Evolutionary conservation across 2,797 vertebrate species (phyloP).

Genomic region (Yasuhikotakia modesta): DNA sequence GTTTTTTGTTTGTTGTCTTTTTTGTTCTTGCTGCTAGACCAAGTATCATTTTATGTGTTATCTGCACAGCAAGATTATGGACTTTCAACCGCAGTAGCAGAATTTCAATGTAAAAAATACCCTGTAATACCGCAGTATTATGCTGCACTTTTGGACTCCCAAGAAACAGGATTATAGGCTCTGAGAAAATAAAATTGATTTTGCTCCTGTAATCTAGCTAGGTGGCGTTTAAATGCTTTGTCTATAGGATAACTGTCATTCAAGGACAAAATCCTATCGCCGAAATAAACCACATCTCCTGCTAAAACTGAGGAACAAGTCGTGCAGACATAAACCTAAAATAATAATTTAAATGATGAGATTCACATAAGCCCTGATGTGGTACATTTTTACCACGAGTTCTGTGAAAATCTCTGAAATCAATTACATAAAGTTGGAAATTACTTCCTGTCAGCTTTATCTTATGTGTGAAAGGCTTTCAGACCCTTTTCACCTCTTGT

Average conservation of each 20-base stretch:
- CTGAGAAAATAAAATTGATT: slow-evolving; percentile 35
- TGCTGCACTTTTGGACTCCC: slow-evolving; percentile 18
- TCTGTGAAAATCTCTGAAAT: slow-evolving; percentile 28
- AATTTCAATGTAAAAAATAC: slow-evolving; percentile 15
- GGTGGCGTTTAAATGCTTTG: slow-evolving; percentile 35
- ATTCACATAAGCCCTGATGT: slow-evolving; percentile 49
- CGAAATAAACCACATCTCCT: not conserved
- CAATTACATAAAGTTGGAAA: slow-evolving; percentile 65
- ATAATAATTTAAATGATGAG: slow-evolving; percentile 3
- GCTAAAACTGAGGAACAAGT: not conserved
- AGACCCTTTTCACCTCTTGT: slow-evolving; percentile 31
- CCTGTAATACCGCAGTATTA: slow-evolving; percentile 36
- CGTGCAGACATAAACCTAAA: slow-evolving; percentile 7
- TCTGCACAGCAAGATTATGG: slow-evolving; percentile 28
- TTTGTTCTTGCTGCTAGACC: not conserved
- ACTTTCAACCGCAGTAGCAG: slow-evolving; percentile 4
- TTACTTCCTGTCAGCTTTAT: slow-evolving; percentile 57
- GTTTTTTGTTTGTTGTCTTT: not conserved
- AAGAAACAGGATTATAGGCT: slow-evolving; percentile 49
- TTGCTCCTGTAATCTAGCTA: slow-evolving; percentile 18
- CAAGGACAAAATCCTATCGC: slow-evolving; percentile 5
- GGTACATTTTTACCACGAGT: slow-evolving; percentile 55
- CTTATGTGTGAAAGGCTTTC: slow-evolving; percentile 30
- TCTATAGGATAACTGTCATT: not conserved
- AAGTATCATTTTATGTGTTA: slow-evolving; percentile 1